These are phyloP conservation scores for Hartigia nigra DNA, from an alignment of 2,888 invertebrate species.

Conservation along the genomic window DNA sequence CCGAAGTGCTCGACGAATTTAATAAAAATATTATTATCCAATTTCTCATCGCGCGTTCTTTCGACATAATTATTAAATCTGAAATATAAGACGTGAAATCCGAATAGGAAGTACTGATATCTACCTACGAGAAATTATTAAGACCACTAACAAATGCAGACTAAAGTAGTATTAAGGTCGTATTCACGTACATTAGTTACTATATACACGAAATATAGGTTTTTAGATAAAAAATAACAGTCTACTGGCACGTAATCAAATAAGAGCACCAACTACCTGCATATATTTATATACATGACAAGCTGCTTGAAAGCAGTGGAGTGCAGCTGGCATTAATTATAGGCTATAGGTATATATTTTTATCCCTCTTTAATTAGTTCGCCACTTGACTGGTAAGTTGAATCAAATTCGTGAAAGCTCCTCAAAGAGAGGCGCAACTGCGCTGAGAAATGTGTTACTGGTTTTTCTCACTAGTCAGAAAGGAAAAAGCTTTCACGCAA, in stretches of 20 bases:
- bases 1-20: not conserved
- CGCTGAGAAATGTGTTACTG: not conserved
- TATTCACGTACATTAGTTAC: not conserved
- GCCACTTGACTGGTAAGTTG: not conserved
- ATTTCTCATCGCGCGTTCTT: not conserved
- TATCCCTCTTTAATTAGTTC: not conserved
- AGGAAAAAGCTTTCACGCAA: conserved; percentile 6
- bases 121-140: not conserved
- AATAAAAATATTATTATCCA: not conserved
- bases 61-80: not conserved
- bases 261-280: not conserved
- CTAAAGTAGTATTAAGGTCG: not conserved
- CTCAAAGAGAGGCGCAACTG: not conserved
- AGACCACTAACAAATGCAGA: not conserved
- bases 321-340: not conserved
- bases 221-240: not conserved
- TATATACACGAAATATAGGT: not conserved
- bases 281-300: not conserved
- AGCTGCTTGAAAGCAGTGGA: not conserved
- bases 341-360: not conserved
- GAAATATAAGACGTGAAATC: not conserved
- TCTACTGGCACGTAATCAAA: not conserved
- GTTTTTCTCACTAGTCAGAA: conserved; percentile 7
- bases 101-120: not conserved
- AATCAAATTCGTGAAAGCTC: not conserved